Evolutionary conservation across 2,888 invertebrate genomes (phyloP).

Genomic region (Chloromyia formosa): DNA sequence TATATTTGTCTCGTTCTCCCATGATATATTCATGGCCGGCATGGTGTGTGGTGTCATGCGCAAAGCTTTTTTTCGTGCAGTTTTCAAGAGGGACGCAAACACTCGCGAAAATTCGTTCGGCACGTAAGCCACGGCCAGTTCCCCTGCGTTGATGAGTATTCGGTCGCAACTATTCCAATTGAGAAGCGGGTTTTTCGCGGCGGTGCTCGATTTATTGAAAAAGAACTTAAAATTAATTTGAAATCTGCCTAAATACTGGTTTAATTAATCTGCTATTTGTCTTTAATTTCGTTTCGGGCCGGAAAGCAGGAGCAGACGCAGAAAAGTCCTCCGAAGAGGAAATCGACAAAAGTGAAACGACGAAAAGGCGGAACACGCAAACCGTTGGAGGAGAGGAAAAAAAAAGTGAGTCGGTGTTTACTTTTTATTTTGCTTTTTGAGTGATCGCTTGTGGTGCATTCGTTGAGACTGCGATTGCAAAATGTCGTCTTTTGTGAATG

Average conservation of each 20-base stretch:
- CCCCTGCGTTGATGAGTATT: background rate
- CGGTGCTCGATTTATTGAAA: background rate
- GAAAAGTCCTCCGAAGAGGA: slow-evolving; percentile 70
- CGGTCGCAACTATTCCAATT: background rate
- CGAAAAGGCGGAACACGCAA: slow-evolving; percentile 71
- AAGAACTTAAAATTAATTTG: no score
- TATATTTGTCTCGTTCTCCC: background rate
- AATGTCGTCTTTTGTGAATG: background rate
- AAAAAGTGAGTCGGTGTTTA: slow-evolving; percentile 53
- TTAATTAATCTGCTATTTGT: slow-evolving; percentile 3
- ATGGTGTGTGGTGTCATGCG: slow-evolving; percentile 1
- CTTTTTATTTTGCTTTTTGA: slow-evolving; percentile 25
- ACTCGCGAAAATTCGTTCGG: slow-evolving; percentile 26
- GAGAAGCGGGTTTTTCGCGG: background rate
- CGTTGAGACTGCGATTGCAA: background rate
- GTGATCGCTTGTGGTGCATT: background rate
- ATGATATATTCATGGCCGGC: no score
- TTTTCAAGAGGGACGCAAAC: background rate
- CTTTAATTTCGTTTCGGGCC: background rate
- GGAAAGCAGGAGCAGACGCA: slow-evolving; percentile 56
- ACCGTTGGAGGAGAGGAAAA: slow-evolving; percentile 68
- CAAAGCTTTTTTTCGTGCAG: background rate
- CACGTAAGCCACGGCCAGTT: slow-evolving; percentile 29
- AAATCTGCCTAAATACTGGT: background rate
- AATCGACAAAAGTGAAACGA: slow-evolving; percentile 74